phyloP scores from a whole-genome alignment of 2,797 vertebrate genomes.

The Hydrolagus colliei region DNA sequence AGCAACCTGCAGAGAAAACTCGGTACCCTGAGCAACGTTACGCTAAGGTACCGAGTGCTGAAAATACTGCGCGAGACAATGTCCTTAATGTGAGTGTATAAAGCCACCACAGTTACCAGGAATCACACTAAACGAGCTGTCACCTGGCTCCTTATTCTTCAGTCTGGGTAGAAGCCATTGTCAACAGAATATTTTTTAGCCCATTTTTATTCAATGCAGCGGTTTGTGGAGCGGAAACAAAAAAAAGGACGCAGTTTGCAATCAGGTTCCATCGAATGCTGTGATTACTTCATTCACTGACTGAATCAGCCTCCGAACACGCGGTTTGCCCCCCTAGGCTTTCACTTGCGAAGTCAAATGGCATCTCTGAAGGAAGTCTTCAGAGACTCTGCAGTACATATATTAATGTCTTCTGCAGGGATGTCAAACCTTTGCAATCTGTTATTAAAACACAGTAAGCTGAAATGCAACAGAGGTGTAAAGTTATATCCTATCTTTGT shows the following conservation, averaged over 20 bases:
- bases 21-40: neutral
- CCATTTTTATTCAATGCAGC: neutral
- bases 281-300: constrained; percentile 25
- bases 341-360: constrained; percentile 9
- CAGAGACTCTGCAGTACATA: neutral
- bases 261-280: constrained; percentile 19
- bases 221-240: neutral
- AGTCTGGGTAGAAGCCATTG: neutral
- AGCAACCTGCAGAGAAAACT: neutral
- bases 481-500: neutral
- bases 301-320: neutral
- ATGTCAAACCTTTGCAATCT: constrained; percentile 18
- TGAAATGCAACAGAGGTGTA: neutral
- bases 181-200: neutral
- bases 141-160: too few species aligned
- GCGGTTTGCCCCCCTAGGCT: neutral
- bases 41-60: neutral
- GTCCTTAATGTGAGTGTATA: neutral
- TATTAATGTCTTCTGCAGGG: constrained; percentile 20
- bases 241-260: constrained; percentile 3
- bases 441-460: constrained; percentile 3
- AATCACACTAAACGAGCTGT: neutral
- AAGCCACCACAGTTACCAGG: neutral
- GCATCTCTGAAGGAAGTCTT: constrained; percentile 24
- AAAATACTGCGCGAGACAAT: neutral